Conservation (phyloP, 2,113 vertebrate species). For the Chunga burmeisteri region DNA sequence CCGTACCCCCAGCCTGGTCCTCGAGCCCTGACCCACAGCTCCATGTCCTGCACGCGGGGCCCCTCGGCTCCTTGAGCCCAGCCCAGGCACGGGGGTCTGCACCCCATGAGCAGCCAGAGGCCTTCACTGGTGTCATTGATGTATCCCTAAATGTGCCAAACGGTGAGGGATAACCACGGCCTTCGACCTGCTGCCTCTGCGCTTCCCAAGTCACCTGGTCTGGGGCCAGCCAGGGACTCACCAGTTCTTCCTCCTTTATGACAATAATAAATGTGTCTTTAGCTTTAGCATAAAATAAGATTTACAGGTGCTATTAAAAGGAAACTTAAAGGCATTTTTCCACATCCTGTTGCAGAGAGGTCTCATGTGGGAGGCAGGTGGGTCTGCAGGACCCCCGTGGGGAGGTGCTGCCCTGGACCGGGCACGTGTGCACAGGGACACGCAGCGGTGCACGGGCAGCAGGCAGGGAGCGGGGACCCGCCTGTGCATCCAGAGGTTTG, state of each 20-base stretch:
- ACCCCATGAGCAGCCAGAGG: neutral
- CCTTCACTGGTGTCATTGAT: neutral
- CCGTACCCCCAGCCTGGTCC: neutral
- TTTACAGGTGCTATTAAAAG: conserved; percentile 26
- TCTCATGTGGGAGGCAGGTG: conserved; percentile 16
- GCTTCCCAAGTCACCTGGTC: neutral
- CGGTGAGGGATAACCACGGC: accelerated
- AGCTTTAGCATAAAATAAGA: neutral
- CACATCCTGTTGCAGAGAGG: neutral
- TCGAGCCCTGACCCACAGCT: neutral
- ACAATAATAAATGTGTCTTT: neutral
- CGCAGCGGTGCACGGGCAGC: accelerated
- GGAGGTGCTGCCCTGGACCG: neutral
- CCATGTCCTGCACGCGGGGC: neutral
- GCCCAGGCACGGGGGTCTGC: accelerated
- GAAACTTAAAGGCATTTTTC: neutral
- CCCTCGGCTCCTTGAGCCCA: neutral
- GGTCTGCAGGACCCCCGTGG: neutral
- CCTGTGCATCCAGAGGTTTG: accelerated
- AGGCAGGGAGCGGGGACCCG: neutral
- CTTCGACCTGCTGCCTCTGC: neutral
- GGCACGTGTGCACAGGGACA: neutral
- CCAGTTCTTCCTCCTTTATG: neutral
- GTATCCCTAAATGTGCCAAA: neutral
- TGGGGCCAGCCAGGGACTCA: neutral